These are phyloP conservation scores for Hemibagrus guttatus DNA, from an alignment of 2,797 vertebrate species.

Conservation along the genomic window DNA sequence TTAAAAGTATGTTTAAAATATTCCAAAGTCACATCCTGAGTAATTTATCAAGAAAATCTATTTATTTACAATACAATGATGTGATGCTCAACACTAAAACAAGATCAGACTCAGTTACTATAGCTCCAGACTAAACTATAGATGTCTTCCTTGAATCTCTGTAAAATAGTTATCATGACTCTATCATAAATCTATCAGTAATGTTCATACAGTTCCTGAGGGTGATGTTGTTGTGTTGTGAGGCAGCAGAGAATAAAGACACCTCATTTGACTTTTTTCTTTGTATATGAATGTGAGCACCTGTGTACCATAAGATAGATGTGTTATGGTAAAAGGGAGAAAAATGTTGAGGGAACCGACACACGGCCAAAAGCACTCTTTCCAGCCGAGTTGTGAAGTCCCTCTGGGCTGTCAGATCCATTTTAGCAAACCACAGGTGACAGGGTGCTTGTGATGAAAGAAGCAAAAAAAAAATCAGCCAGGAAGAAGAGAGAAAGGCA, in stretches of 20 bases:
- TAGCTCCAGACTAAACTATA: background rate
- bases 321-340: background rate
- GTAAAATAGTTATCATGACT: background rate
- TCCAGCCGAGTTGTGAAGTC: constrained; percentile 56
- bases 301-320: background rate
- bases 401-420: constrained; percentile 62
- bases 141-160: background rate
- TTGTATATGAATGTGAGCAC: background rate
- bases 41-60: background rate
- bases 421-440: constrained; percentile 65
- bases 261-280: background rate
- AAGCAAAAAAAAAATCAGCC: constrained; percentile 56
- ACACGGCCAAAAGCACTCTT: constrained; percentile 30
- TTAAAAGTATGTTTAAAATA: too few relatives aligned
- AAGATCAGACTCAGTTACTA: background rate
- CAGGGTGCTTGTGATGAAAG: constrained; percentile 9
- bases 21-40: background rate
- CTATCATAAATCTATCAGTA: background rate
- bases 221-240: too few relatives aligned
- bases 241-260: background rate
- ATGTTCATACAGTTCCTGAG: background rate
- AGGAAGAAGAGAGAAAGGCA: constrained; percentile 39
- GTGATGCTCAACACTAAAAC: background rate
- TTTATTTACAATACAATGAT: too few relatives aligned
- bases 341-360: background rate